These are phyloP conservation scores for Panagrolaimus sp. DNA, from an alignment of 1,140 invertebrate genomes.

Conservation along the genomic window DNA sequence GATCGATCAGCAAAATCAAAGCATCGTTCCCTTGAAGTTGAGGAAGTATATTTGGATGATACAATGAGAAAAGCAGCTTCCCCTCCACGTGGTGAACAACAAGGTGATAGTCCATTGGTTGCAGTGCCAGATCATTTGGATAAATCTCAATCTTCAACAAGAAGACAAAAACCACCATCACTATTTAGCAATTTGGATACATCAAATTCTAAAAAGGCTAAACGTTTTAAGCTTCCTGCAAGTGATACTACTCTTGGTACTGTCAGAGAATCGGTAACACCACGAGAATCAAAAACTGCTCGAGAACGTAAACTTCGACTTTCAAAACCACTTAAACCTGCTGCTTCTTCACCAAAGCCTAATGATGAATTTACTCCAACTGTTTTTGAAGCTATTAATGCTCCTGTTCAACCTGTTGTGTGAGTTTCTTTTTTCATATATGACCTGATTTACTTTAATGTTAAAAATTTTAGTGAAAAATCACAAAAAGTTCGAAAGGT, in stretches of 20 bases:
- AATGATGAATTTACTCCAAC: constrained; percentile 9
- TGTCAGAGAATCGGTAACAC: not conserved
- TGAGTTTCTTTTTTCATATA: not conserved
- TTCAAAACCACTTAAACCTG: not conserved
- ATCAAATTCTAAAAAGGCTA: too few species aligned
- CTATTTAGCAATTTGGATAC: too few species aligned
- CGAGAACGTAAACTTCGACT: not conserved
- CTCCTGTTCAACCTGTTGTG: not conserved
- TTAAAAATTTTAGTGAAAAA: constrained; percentile 11
- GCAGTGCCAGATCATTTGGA: not conserved
- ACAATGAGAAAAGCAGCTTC: not conserved
- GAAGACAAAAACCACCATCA: too few species aligned
- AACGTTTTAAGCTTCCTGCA: too few species aligned
- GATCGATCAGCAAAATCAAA: not conserved
- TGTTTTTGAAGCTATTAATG: not conserved
- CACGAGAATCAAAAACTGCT: not conserved
- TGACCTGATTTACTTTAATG: not conserved
- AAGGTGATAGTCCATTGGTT: not conserved
- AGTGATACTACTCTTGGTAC: too few species aligned
- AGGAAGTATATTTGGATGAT: not conserved
- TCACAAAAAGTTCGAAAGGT: not conserved
- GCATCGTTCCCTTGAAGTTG: not conserved
- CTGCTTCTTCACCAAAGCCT: not conserved
- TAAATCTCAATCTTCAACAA: too few species aligned
- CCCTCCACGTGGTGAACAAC: not conserved